These are phyloP conservation scores for Chaitophorus viminalis DNA, from an alignment of 2,888 invertebrate species.

Conservation along the genomic window DNA sequence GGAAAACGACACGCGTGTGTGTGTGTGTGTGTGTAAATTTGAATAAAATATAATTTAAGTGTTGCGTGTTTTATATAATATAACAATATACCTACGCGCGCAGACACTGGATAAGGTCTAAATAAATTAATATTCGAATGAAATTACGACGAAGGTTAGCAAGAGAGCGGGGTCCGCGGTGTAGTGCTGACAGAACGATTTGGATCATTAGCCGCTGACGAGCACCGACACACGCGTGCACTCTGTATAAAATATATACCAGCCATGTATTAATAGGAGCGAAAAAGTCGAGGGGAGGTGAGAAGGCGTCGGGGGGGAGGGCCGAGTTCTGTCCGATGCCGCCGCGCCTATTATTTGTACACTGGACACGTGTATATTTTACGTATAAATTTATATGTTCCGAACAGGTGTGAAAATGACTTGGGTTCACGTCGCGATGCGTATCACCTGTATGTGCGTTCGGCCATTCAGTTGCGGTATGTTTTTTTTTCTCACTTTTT, in stretches of 20 bases:
- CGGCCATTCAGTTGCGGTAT: too few species aligned
- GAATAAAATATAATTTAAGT: too few species aligned
- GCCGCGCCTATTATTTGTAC: too few species aligned
- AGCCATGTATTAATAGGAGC: background rate
- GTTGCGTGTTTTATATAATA: too few species aligned
- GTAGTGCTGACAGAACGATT: constrained; percentile 9
- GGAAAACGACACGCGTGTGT: too few species aligned
- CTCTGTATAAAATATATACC: too few species aligned
- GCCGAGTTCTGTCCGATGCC: background rate
- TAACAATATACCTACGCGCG: too few species aligned
- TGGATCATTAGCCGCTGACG: constrained; percentile 54
- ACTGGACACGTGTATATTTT: too few species aligned
- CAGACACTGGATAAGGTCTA: too few species aligned
- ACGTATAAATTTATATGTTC: too few species aligned
- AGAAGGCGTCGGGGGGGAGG: background rate
- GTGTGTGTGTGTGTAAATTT: too few species aligned
- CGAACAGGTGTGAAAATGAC: constrained; percentile 41
- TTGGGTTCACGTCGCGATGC: constrained; percentile 1
- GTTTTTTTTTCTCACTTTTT: too few species aligned
- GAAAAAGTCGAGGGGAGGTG: background rate
- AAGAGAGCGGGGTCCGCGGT: background rate
- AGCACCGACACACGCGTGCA: constrained; percentile 24
- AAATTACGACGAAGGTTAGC: background rate
- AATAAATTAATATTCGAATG: background rate
- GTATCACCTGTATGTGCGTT: constrained; percentile 1